phyloP scores from a whole-genome alignment of 2,888 invertebrate genomes.

The Dasypogon diadema region DNA sequence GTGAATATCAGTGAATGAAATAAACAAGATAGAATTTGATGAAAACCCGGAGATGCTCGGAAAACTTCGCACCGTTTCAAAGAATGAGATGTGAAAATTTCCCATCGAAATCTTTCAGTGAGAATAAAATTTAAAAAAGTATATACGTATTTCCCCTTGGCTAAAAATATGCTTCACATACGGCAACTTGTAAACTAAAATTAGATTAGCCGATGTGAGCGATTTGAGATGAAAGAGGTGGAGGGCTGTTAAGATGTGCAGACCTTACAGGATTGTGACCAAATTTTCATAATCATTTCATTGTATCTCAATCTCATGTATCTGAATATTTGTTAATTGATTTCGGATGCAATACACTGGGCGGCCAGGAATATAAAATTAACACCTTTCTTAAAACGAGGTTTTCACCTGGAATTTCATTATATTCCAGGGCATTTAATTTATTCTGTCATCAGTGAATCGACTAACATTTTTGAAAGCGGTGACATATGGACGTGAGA shows the following conservation, averaged over 20 bases:
- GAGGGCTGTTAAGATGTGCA: not conserved
- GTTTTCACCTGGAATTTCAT: not conserved
- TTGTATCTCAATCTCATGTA: too few relatives aligned
- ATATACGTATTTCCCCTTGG: constrained; percentile 30
- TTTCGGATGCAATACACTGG: too few relatives aligned
- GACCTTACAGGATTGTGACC: not conserved
- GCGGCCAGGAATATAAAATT: too few relatives aligned
- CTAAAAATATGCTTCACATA: constrained; percentile 37
- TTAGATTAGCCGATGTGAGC: constrained; percentile 77
- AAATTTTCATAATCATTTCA: too few relatives aligned
- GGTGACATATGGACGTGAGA: not conserved
- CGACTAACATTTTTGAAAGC: not conserved
- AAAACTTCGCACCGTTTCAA: constrained; percentile 36
- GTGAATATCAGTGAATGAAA: constrained; percentile 34
- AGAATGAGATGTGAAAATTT: constrained; percentile 38
- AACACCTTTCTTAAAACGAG: too few relatives aligned
- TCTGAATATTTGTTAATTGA: too few relatives aligned
- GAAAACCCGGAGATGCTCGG: constrained; percentile 31
- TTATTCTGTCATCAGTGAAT: not conserved
- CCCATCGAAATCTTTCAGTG: constrained; percentile 11
- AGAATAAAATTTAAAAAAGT: not conserved
- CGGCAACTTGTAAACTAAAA: constrained; percentile 31
- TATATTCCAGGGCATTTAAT: not conserved
- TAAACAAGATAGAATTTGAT: constrained; percentile 36
- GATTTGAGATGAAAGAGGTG: constrained; percentile 73